These are phyloP conservation scores for Tetranychus truncatus DNA, from an alignment of 2,888 invertebrate species.

Conservation along the genomic window DNA sequence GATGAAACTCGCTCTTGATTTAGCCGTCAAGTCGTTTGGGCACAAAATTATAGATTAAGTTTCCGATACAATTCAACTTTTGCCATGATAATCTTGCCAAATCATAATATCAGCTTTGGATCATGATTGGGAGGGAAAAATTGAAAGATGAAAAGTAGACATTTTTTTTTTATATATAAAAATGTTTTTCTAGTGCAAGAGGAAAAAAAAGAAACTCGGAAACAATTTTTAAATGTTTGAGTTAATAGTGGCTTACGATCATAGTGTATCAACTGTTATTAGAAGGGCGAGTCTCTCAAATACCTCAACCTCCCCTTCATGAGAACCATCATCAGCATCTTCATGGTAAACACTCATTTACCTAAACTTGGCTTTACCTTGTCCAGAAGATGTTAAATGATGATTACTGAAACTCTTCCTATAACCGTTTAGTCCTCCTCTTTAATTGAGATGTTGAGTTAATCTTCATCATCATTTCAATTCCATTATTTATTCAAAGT, in stretches of 20 bases:
- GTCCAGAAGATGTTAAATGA: neutral
- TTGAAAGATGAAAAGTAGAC: neutral
- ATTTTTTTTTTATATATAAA: neutral
- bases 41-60: neutral
- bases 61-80: neutral
- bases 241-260: neutral
- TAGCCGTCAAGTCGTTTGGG: neutral
- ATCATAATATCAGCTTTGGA: neutral
- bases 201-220: neutral
- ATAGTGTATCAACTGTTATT: neutral
- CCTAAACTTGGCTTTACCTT: neutral
- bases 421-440: constrained; percentile 1
- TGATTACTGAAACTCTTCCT: neutral
- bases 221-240: neutral
- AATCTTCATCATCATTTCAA: neutral
- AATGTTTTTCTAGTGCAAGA: neutral
- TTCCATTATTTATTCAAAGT: neutral
- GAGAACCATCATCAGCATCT: neutral
- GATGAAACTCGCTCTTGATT: neutral
- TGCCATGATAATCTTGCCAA: neutral
- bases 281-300: neutral
- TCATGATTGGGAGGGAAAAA: neutral
- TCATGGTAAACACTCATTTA: neutral
- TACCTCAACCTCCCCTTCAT: neutral
- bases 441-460: constrained; percentile 1